phyloP scores from a whole-genome alignment of 2,888 invertebrate species.

The Xanthostigma xanthostigma region DNA sequence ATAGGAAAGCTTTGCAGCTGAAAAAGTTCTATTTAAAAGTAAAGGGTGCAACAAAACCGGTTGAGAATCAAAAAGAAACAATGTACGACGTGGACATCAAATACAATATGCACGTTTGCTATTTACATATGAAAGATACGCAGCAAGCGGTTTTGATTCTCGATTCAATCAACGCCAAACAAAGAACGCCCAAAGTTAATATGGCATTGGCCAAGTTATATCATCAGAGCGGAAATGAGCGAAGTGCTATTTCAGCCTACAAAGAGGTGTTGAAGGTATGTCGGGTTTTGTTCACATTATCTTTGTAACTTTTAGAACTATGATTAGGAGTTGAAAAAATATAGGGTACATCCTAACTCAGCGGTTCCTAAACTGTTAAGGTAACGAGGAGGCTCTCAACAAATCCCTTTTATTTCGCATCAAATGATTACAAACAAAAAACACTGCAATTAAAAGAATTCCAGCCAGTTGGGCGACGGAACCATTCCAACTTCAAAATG shows the following conservation, averaged over 20 bases:
- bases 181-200: constrained; percentile 56
- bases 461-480: too few relatives aligned
- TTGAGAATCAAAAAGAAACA: constrained; percentile 33
- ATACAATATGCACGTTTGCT: constrained; percentile 55
- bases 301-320: too few relatives aligned
- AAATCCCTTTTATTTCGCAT: too few relatives aligned
- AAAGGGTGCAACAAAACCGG: constrained; percentile 30
- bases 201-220: constrained; percentile 63
- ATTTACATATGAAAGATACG: constrained; percentile 46
- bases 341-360: too few relatives aligned
- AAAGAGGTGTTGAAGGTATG: constrained; percentile 59
- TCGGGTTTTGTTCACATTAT: background rate
- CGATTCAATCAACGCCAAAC: constrained; percentile 43
- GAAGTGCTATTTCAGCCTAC: constrained; percentile 57
- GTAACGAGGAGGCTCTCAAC: too few relatives aligned
- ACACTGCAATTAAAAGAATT: too few relatives aligned
- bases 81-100: constrained; percentile 51
- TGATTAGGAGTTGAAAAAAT: too few relatives aligned
- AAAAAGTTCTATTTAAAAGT: constrained; percentile 43
- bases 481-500: too few relatives aligned
- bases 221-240: constrained; percentile 49
- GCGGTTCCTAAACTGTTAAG: too few relatives aligned
- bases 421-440: too few relatives aligned
- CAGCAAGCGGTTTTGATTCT: constrained; percentile 42
- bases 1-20: constrained; percentile 45